phyloP scores from a whole-genome alignment of 2,888 invertebrate species.

The Stenodema calcarata region DNA sequence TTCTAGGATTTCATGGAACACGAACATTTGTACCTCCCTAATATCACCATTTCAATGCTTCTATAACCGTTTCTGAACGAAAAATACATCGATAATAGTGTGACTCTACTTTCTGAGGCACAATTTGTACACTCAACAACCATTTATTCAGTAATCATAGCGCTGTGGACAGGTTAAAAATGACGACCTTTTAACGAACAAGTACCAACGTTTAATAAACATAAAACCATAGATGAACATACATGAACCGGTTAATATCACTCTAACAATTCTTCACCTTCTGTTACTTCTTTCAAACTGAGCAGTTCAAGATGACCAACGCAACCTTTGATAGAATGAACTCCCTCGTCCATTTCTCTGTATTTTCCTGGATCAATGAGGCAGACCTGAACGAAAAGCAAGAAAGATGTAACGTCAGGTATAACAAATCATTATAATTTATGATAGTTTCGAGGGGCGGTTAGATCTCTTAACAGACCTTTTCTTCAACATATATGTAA shows the following conservation, averaged over 20 bases:
- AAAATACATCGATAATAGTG: no score
- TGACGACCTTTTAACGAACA: not conserved
- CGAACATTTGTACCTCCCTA: no score
- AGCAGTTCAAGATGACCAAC: constrained; percentile 87
- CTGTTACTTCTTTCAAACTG: constrained; percentile 88
- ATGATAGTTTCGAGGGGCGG: no score
- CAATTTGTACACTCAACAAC: no score
- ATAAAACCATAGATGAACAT: no score
- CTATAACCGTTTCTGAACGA: no score
- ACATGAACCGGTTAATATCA: constrained; percentile 57
- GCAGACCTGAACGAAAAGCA: constrained; percentile 62
- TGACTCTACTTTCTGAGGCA: no score
- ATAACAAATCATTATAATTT: not conserved
- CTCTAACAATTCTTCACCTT: constrained; percentile 80
- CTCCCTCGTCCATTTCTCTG: constrained; percentile 84
- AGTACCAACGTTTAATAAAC: not conserved
- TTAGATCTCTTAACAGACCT: no score
- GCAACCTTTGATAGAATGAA: constrained; percentile 85
- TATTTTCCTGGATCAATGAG: constrained; percentile 73
- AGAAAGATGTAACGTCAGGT: not conserved
- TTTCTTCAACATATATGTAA: no score
- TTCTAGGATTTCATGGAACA: no score
- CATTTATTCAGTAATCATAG: no score
- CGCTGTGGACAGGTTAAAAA: not conserved
- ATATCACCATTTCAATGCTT: no score